Conservation (phyloP, 2,797 vertebrate genomes). For the Myotis daubentonii region DNA sequence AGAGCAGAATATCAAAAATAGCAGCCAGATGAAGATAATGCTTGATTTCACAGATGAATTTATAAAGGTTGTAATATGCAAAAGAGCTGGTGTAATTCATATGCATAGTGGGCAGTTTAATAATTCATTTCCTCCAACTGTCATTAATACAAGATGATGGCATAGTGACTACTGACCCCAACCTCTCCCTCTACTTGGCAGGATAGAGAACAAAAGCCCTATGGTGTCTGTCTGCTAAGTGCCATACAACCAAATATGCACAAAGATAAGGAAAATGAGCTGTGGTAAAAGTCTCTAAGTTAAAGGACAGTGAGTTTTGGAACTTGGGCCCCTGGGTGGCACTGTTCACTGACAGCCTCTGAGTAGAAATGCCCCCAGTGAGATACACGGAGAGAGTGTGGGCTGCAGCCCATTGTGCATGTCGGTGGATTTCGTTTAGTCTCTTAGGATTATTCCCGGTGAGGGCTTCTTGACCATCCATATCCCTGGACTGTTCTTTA, state of each 20-base stretch:
- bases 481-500: neutral
- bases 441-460: neutral
- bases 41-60: neutral
- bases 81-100: neutral
- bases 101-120: neutral
- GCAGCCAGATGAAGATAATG: conserved; percentile 9
- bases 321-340: neutral
- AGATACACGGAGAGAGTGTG: neutral
- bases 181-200: neutral
- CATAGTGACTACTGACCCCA: neutral
- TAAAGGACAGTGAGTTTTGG: neutral
- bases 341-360: neutral
- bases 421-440: too few relatives aligned
- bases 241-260: neutral
- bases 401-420: neutral
- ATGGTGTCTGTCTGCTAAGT: neutral
- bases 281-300: neutral
- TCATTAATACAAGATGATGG: neutral
- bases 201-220: neutral
- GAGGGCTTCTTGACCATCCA: neutral
- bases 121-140: neutral
- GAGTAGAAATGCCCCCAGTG: neutral
- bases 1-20: neutral
- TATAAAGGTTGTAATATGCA: neutral
- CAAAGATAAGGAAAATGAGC: neutral